phyloP scores from a whole-genome alignment of 2,113 vertebrate genomes.

The human region DNA sequence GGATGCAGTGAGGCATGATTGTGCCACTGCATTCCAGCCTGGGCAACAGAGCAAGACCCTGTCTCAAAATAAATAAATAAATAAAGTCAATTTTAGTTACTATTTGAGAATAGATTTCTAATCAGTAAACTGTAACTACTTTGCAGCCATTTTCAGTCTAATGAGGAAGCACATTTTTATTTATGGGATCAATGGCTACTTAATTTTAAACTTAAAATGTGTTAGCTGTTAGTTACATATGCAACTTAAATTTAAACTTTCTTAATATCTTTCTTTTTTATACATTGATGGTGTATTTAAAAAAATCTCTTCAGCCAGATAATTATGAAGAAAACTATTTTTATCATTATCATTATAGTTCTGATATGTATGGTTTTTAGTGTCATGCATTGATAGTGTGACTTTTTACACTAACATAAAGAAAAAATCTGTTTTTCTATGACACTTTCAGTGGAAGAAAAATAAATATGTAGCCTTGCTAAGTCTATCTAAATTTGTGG shows the following conservation, averaged over 20 bases:
- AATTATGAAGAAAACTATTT: background rate
- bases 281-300: background rate
- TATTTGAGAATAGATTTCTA: slow-evolving; percentile 34
- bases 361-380: background rate
- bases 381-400: background rate
- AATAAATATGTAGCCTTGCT: background rate
- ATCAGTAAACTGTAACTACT: slow-evolving; percentile 5
- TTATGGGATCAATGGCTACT: background rate
- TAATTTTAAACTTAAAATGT: slow-evolving; percentile 35
- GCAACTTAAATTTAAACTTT: slow-evolving; percentile 14
- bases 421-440: background rate
- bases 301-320: background rate
- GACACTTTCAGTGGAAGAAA: background rate
- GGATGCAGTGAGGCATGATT: no score
- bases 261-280: background rate
- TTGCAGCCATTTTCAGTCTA: slow-evolving; percentile 13
- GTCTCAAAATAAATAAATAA: no score
- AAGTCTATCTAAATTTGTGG: background rate
- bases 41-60: background rate
- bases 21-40: no score
- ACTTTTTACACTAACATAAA: background rate
- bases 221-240: background rate
- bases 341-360: background rate
- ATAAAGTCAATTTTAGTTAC: background rate
- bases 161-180: background rate